These are phyloP conservation scores for Gadus chalcogrammus DNA, from an alignment of 2,113 vertebrate genomes.

Conservation along the genomic window DNA sequence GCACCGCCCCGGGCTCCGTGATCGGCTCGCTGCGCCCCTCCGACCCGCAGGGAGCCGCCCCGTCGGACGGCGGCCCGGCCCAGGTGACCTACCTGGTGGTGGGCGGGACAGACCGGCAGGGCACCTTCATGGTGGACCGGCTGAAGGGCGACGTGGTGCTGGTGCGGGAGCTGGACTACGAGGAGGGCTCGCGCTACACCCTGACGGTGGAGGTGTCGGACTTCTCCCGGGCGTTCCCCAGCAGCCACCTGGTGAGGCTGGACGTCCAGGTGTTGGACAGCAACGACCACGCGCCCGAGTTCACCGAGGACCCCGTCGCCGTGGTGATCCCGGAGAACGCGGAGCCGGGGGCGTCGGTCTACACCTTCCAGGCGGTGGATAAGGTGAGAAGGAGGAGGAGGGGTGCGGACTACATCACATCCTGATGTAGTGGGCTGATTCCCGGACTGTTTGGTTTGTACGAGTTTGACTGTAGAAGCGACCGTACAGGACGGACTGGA, in stretches of 20 bases:
- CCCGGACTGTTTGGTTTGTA: no score
- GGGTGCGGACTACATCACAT: no score
- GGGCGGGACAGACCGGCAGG: conserved; percentile 80
- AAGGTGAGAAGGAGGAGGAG: conserved; percentile 48
- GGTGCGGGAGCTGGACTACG: conserved; percentile 87
- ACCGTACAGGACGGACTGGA: no score
- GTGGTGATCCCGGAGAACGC: conserved; percentile 85
- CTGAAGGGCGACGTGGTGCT: conserved; percentile 84
- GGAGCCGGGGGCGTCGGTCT: conserved; percentile 75
- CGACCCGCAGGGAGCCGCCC: conserved; percentile 46
- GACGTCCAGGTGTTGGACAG: conserved; percentile 87
- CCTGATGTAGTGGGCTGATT: no score
- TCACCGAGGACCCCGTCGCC: conserved; percentile 88
- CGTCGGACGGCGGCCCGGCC: conserved; percentile 49
- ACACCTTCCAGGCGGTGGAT: conserved; percentile 88
- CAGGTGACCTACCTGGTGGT: conserved; percentile 83
- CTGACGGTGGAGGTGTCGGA: conserved; percentile 84
- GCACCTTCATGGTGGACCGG: conserved; percentile 88
- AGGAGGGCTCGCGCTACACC: conserved; percentile 77
- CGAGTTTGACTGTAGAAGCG: no score
- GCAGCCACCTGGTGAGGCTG: conserved; percentile 81
- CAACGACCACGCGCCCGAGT: conserved; percentile 88
- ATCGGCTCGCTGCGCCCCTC: conserved; percentile 77
- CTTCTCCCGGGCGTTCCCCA: conserved; percentile 76
- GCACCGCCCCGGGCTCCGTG: conserved; percentile 82